A percentile compares a stretch with the other conserved stretches of the same genome.
Conservation (phyloP, 2,888 invertebrate genomes). For the Drosophila acutilabella region DNA sequence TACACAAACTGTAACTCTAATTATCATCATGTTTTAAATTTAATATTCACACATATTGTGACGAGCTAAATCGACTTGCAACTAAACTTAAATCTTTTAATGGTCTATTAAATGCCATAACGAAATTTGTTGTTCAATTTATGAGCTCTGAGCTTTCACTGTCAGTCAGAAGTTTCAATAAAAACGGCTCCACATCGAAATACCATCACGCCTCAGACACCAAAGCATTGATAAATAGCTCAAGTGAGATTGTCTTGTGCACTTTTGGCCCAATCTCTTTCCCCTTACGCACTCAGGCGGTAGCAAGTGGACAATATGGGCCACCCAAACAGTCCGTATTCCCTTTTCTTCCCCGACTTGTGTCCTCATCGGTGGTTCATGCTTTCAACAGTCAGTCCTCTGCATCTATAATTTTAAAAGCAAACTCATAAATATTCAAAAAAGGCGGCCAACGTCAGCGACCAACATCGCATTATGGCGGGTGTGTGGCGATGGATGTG, state of each 20-base stretch:
- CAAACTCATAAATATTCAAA: conserved; percentile 81
- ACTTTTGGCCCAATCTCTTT: conserved; percentile 15
- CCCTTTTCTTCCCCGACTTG: neutral
- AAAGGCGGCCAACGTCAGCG: conserved; percentile 72
- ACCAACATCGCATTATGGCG: conserved; percentile 67
- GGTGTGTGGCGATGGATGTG: conserved; percentile 13
- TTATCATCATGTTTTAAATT: neutral
- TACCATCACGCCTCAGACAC: conserved; percentile 52
- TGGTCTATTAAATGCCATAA: conserved; percentile 38
- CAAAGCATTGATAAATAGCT: conserved; percentile 70
- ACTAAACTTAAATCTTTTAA: conserved; percentile 25
- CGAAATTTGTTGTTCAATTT: conserved; percentile 38
- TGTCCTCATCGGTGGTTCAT: conserved; percentile 14
- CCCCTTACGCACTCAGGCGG: conserved; percentile 48
- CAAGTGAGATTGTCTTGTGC: conserved; percentile 65
- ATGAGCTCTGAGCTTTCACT: conserved; percentile 25
- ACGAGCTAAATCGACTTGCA: neutral
- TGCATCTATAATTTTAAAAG: conserved; percentile 81
- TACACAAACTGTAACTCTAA: neutral
- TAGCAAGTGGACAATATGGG: conserved; percentile 58
- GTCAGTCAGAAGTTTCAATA: conserved; percentile 51
- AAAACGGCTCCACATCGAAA: conserved; percentile 44
- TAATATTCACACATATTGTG: neutral
- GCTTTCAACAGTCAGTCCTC: conserved; percentile 57
- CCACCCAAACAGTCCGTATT: conserved; percentile 1